Evolutionary conservation across 1,140 invertebrate genomes (phyloP).

Genomic region (Zelostemma sp.): DNA sequence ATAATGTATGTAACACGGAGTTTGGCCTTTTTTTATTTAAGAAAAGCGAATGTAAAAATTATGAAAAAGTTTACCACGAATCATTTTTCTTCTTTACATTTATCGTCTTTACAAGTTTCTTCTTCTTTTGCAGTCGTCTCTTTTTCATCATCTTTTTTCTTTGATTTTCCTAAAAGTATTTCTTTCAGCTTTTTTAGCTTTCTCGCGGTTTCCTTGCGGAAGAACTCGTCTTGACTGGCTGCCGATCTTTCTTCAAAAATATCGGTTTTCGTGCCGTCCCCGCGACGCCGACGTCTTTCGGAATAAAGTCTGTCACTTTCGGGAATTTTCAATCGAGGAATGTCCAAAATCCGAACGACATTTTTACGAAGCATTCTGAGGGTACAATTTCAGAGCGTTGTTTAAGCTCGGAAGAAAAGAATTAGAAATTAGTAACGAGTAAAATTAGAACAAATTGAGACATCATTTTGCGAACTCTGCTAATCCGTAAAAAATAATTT

Average conservation of each 20-base stretch:
- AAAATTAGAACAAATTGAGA: too few relatives aligned
- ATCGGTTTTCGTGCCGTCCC: slow-evolving; percentile 56
- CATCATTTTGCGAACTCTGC: too few relatives aligned
- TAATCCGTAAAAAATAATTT: too few relatives aligned
- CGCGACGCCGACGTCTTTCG: slow-evolving; percentile 49
- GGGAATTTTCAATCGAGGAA: slow-evolving; percentile 2
- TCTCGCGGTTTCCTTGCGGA: slow-evolving; percentile 52
- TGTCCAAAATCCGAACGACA: not conserved
- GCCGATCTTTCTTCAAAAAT: slow-evolving; percentile 56
- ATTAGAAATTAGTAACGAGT: too few relatives aligned
- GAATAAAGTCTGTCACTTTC: slow-evolving; percentile 20
- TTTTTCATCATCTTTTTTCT: slow-evolving; percentile 19
- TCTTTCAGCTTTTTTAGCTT: slow-evolving; percentile 51
- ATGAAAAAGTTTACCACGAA: not conserved
- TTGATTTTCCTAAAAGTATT: slow-evolving; percentile 12
- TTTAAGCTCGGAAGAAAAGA: too few relatives aligned
- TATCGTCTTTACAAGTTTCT: slow-evolving; percentile 14
- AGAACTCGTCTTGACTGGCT: slow-evolving; percentile 57
- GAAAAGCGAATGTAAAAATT: not conserved
- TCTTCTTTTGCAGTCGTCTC: slow-evolving; percentile 16
- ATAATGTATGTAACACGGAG: too few relatives aligned
- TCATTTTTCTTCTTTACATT: slow-evolving; percentile 10
- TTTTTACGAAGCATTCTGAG: not conserved
- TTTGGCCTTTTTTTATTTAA: not conserved
- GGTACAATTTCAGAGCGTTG: too few relatives aligned